Conservation (phyloP, 92 coral and sea anemone species). For the Porites lobata region DNA sequence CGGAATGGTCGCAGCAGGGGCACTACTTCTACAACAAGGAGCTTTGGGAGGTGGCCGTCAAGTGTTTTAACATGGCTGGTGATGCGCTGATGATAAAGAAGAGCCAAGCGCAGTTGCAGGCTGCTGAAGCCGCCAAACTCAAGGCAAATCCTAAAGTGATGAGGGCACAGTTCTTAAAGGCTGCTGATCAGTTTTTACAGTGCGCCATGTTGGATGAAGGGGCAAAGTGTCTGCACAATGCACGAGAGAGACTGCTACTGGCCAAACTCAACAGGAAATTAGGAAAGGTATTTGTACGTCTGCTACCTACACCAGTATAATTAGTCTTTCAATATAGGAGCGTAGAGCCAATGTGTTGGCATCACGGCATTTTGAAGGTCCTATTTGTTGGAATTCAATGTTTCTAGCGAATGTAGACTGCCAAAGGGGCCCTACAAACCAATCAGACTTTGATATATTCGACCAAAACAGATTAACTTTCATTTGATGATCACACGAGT, state of each 20-base stretch:
- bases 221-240: constrained; percentile 83
- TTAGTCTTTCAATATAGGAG: neutral
- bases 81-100: constrained; percentile 77
- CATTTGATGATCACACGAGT: too few relatives aligned
- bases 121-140: constrained; percentile 78
- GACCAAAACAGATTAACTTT: too few relatives aligned
- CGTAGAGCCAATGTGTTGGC: too few relatives aligned
- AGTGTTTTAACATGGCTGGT: constrained; percentile 83
- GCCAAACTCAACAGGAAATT: constrained; percentile 78
- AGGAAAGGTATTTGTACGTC: constrained; percentile 67
- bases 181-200: constrained; percentile 84
- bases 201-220: constrained; percentile 88
- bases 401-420: too few relatives aligned
- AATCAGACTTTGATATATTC: too few relatives aligned
- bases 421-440: too few relatives aligned
- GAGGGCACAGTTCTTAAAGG: constrained; percentile 77
- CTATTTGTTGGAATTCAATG: too few relatives aligned
- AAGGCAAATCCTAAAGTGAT: constrained; percentile 77
- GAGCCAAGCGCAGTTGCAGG: constrained; percentile 90
- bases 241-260: constrained; percentile 81
- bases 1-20: constrained; percentile 90
- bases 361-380: too few relatives aligned
- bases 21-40: constrained; percentile 81
- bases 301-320: neutral
- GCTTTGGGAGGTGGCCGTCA: constrained; percentile 89